Evolutionary conservation across 2,888 invertebrate species (phyloP), one percentile per base, ranked within the genome.

Genomic region (Disparrhopalites patrizii): DNA sequence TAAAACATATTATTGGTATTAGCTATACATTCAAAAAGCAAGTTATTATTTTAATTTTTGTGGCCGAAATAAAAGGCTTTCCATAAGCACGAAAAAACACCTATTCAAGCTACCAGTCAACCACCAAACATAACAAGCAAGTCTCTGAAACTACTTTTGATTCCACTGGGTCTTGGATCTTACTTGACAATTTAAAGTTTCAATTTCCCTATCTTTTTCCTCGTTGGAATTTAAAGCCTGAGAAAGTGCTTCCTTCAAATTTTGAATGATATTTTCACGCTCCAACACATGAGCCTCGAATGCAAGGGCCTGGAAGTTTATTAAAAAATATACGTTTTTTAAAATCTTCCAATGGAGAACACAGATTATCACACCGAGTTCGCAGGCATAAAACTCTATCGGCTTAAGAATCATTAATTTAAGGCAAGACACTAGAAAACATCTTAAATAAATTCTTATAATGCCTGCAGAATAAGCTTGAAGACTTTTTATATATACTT

Each of bases 181-280:
- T 43, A 43, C 43, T 43, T 43, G 43, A 18, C 15, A n/a, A 10
- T 43, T 55, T 33, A 55, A 55, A 28, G 10, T 3, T 8, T 55
- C 15, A 55, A 28, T 62, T 36, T 62, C 51, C 8, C 1, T 33
- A 13, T 52, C 62, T 51, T 52, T 66, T 8, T 38, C 66, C n/a
- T 54, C 51, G 5, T 55, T 61, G 8, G 13, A n/a, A 20, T 52
- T 62, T 27, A 62, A 4, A 28, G n/a, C 30, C 15, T 13, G 13
- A 13, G 54, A 15, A 54, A 60, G 43, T n/a, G 31, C 43, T 36
- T 66, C 38, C 23, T 31, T 15, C 25, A 61, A 52, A 10, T 27
- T 7, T 20, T 30, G 15, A 15, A 61, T 23, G 8, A 66, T 30
- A 27, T 43, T 40, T n/a, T 54, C 61, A 20, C 43, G 25, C 25